Evolutionary conservation across 2,888 invertebrate species (phyloP), one percentile per base, ranked within the genome.

Genomic region (Drosophila melanocephala): DNA sequence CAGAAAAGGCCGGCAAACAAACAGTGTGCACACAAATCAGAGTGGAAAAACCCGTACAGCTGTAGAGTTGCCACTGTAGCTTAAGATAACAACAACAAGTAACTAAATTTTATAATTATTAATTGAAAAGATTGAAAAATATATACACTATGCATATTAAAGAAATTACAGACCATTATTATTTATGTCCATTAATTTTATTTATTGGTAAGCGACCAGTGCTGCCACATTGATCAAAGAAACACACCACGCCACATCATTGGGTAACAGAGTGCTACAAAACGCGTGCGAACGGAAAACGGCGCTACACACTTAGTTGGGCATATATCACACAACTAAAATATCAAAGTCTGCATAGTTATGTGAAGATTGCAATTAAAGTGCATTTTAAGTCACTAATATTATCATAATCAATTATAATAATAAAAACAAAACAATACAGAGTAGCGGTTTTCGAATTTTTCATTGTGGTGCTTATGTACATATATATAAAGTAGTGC

Each of bases 271-370:
- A 88, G 66, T 79, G 90, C 86, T 75, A 72, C 73, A 84, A 77
- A 77, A 74, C 72, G 57, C 76, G 87, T 72, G 80, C 87, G 87
- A 87, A 90, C 87, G 73, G 59, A 83, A 83, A 69, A 60, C 39
- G 33, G 59, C 86, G 30, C 86, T 87, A 86, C 81, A 66, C 75
- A 28, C 14, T 28, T 19, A 16, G 16, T 62, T 30, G 58, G 65
- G 68, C 73, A 79, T 74, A 67, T 74, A 63, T 42, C 70, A 50
- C 58, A 32, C 19, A 4, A 5, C 1, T 26, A 10, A 69, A 52
- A 37, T 33, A 59, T 51, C 63, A 2, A 58, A 76, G 4, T 53
- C 26, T 16, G 5, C 2, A n/a, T 39, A 35, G 9, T 32, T 52
- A 33, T 51, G 30, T 35, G 2, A 56, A 55, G 22, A 6, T 44